Percentiles rank a stretch among this genome's conserved stretches.
Conservation (phyloP, 2,797 vertebrate genomes). For the Erpetoichthys calabaricus region DNA sequence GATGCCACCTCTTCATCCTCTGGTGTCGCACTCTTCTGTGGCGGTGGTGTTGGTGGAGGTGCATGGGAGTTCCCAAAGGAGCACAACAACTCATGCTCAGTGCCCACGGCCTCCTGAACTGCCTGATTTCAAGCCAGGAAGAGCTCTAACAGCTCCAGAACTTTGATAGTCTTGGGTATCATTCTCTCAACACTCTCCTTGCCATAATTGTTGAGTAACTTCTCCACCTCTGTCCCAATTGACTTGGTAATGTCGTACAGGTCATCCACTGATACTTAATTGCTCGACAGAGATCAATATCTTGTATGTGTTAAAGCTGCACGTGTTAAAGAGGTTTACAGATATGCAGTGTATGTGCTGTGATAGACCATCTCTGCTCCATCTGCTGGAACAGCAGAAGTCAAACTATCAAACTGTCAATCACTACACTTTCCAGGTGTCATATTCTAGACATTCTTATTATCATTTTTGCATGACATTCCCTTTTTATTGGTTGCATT, state of each 20-base stretch:
- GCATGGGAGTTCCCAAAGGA: conserved; percentile 49
- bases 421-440: too few relatives aligned
- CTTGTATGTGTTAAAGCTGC: too few relatives aligned
- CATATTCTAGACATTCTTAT: too few relatives aligned
- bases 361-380: too few relatives aligned
- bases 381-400: too few relatives aligned
- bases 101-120: conserved; percentile 10
- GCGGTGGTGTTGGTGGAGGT: conserved; percentile 30
- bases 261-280: conserved; percentile 43
- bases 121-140: conserved; percentile 48
- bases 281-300: too few relatives aligned
- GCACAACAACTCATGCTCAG: conserved; percentile 50
- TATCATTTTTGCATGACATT: too few relatives aligned
- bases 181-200: conserved; percentile 61
- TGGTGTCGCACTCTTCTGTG: conserved; percentile 32
- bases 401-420: too few relatives aligned
- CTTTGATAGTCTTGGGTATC: conserved; percentile 69
- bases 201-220: conserved; percentile 62
- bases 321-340: too few relatives aligned
- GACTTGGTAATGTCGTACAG: conserved; percentile 74
- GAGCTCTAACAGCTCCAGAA: conserved; percentile 77
- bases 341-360: too few relatives aligned
- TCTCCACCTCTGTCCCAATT: conserved; percentile 73
- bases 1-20: conserved; percentile 28
- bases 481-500: too few relatives aligned